Percentiles rank a stretch among this genome's conserved stretches.
Conservation (phyloP, 2,888 invertebrate species). For the Melolontha melolontha region DNA sequence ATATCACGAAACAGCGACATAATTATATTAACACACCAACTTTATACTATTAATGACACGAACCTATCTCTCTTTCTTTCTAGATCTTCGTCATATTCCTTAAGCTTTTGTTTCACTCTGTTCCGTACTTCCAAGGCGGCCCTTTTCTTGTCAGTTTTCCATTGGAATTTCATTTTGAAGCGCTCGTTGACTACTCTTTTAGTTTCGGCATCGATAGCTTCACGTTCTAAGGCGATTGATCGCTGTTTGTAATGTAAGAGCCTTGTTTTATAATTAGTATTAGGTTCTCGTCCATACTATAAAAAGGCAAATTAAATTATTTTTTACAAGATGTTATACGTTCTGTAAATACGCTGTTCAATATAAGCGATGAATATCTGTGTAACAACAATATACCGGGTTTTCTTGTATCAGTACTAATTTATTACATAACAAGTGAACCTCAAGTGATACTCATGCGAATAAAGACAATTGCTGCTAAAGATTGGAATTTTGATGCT, state of each 20-base stretch:
- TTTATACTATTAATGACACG: not conserved
- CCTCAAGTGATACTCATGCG: too few relatives aligned
- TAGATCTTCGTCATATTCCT: slow-evolving; percentile 57
- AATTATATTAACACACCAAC: not conserved
- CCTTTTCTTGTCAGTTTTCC: slow-evolving; percentile 54
- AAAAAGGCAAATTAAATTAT: slow-evolving; percentile 4
- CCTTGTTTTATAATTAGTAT: slow-evolving; percentile 55
- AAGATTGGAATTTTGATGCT: too few relatives aligned
- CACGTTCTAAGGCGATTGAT: slow-evolving; percentile 44
- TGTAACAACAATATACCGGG: too few relatives aligned
- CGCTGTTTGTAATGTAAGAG: slow-evolving; percentile 56
- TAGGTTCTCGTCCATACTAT: slow-evolving; percentile 55
- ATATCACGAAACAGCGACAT: not conserved
- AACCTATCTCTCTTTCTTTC: slow-evolving; percentile 64
- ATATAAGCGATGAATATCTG: too few relatives aligned
- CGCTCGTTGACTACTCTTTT: slow-evolving; percentile 47
- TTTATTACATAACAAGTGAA: too few relatives aligned
- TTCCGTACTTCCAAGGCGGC: slow-evolving; percentile 55
- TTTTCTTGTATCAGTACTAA: too few relatives aligned
- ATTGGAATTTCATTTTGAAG: slow-evolving; percentile 53
- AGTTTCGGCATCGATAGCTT: slow-evolving; percentile 40
- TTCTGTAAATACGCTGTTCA: too few relatives aligned
- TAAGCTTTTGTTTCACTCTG: slow-evolving; percentile 56
- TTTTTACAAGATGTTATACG: too few relatives aligned
- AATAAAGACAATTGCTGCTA: too few relatives aligned